phyloP scores from a whole-genome alignment of 2,888 invertebrate genomes.

The Spisula solida region DNA sequence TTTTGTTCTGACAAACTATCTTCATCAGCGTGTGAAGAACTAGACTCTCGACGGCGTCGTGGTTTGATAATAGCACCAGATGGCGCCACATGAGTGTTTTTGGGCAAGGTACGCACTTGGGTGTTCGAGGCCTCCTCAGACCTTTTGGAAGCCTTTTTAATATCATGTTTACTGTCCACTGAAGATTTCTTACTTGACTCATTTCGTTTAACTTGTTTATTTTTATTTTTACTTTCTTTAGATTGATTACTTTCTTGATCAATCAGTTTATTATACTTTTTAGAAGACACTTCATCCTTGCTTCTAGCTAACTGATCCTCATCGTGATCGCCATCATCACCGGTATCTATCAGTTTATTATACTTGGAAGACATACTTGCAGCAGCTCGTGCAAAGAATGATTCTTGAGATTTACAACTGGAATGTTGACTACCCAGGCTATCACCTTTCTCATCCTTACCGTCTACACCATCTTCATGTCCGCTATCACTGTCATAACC shows the following conservation, averaged over 20 bases:
- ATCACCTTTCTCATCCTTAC: conserved; percentile 39
- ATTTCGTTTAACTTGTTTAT: conserved; percentile 21
- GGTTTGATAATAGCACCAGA: conserved; percentile 49
- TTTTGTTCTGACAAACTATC: conserved; percentile 86
- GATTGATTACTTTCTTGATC: conserved; percentile 41
- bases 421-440: conserved; percentile 32
- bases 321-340: conserved; percentile 82
- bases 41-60: conserved; percentile 79
- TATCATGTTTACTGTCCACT: conserved; percentile 23
- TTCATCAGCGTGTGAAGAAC: conserved; percentile 85
- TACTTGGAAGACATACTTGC: conserved; percentile 91
- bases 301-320: conserved; percentile 49
- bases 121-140: conserved; percentile 27
- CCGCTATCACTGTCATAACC: conserved; percentile 41
- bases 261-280: conserved; percentile 59
- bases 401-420: conserved; percentile 33
- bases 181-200: conserved; percentile 13
- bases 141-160: conserved; percentile 33
- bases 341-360: conserved; percentile 90
- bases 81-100: conserved; percentile 56
- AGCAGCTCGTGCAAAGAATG: conserved; percentile 80
- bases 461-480: conserved; percentile 46
- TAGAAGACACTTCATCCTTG: conserved; percentile 49
- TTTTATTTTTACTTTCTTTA: conserved; percentile 36
- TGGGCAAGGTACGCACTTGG: conserved; percentile 45